Evolutionary conservation across 2,888 invertebrate species (phyloP), one percentile per base, ranked within the genome.

Genomic region (Girardia tigrina): DNA sequence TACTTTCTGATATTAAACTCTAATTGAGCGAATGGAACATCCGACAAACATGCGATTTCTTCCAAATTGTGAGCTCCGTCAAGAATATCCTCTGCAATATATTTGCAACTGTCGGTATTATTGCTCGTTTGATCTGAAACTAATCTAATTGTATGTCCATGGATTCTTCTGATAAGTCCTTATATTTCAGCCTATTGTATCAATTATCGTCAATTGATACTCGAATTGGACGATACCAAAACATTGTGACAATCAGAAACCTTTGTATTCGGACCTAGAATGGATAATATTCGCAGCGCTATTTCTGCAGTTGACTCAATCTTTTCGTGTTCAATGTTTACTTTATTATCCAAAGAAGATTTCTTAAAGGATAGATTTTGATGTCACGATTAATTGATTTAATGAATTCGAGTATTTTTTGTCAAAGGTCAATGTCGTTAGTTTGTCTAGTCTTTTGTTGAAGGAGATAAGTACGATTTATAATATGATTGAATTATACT

Each of bases 1-100:
- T n/a, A n/a, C n/a, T n/a, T n/a, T n/a, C n/a, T n/a, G n/a, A n/a
- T n/a, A n/a, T n/a, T n/a, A n/a, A n/a, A n/a, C n/a, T 56, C 56
- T 23, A 56, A 56, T n/a, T 56, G 56, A 8, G 28, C 16, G 29
- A 71, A 28, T 8, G 71, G 29, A 71, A 71, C 23, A 2, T 28
- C 28, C 28, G 78, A 81, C 79, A 28, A 80, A 80, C 75, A 80
- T 80, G 56, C 56, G 23, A 56, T 56, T 56, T 56, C 56, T 56
- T 56, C 56, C n/a, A 56, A 20, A n/a, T 56, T 56, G 23, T 56
- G 56, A 2, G 56, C 23, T 12, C 56, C 56, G n/a, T 56, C 56
- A 23, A 56, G 56, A 12, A 56, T 56, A 2, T 56, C 20, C n/a
- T n/a, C n/a, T n/a, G n/a, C n/a, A n/a, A n/a, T n/a, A n/a, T n/a